Percentiles rank a stretch among this genome's conserved stretches.
These are phyloP conservation scores for Martes martes DNA, from an alignment of 2,113 vertebrate genomes.

Conservation along the genomic window DNA sequence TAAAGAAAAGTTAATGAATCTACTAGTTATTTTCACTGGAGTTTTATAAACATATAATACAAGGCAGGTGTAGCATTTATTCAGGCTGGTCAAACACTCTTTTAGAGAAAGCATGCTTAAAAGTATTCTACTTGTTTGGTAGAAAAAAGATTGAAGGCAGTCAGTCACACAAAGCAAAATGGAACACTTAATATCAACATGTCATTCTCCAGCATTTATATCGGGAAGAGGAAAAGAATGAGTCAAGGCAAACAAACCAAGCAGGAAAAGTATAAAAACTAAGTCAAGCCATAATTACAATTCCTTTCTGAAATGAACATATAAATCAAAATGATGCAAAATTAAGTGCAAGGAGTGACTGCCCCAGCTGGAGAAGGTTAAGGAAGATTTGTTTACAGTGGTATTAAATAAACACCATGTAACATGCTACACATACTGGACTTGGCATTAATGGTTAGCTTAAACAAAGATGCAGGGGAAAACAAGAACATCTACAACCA, in stretches of 20 bases:
- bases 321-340: slow-evolving; percentile 72
- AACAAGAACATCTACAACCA: slow-evolving; percentile 67
- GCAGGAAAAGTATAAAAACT: slow-evolving; percentile 80
- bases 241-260: slow-evolving; percentile 68
- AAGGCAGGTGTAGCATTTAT: slow-evolving; percentile 67
- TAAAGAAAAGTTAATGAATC: slow-evolving; percentile 41
- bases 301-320: slow-evolving; percentile 64
- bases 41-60: slow-evolving; percentile 51
- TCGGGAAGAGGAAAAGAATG: slow-evolving; percentile 27
- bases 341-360: slow-evolving; percentile 65
- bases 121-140: slow-evolving; percentile 54
- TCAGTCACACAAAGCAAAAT: slow-evolving; percentile 51
- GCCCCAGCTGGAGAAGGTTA: slow-evolving; percentile 78
- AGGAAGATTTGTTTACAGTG: slow-evolving; percentile 72
- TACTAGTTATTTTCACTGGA: slow-evolving; percentile 50
- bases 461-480: slow-evolving; percentile 76
- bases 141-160: slow-evolving; percentile 54
- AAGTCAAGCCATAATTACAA: slow-evolving; percentile 56
- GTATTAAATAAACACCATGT: slow-evolving; percentile 70
- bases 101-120: slow-evolving; percentile 73
- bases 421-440: slow-evolving; percentile 82
- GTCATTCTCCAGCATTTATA: slow-evolving; percentile 74
- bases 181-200: slow-evolving; percentile 38
- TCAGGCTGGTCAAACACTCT: slow-evolving; percentile 69
- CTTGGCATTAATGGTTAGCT: slow-evolving; percentile 77